Base-by-base conservation (phyloP, 2,888 invertebrate species). In the Leuctra nigra region DNA sequence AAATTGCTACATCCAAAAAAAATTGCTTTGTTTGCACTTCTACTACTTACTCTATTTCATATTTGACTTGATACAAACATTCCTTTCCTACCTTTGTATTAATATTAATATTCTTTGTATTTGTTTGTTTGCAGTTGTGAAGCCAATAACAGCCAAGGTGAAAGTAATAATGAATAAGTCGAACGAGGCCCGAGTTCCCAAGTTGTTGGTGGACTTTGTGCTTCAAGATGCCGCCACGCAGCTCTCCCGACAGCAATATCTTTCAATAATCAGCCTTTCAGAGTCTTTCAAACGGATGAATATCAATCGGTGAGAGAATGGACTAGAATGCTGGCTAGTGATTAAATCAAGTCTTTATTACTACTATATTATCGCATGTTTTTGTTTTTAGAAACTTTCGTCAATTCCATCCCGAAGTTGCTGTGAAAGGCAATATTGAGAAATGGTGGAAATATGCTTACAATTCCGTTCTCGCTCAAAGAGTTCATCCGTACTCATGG, bases 401-500 rank as follows among this genome's bases (percentile, higher is more conserved):
- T 4, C 80, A 81, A 62, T 77, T 80, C 57, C 80, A 80, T 61
- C 85, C 86, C 0, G 75, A 77, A 1, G 73, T 77, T 0, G 76
- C 77, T 0, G 70, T 84, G 1, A 69, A 72, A 24, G 80, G 81
- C 55, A 79, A 84, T 66, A 73, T 76, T 1, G 77, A 75, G 63
- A 76, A 76, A 36, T 90, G 88, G 87, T 90, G 90, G 90, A 77
- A 73, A 36, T 90, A 90, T 68, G 86, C 86, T 0, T 84, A 78
- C 68, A 79, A 79, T 60, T 82, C 83, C 3, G 77, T 87, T 1
- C 66, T 89, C 1, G 84, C 87, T 63, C 84, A 88, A 64, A 75
- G 84, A 25, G 78, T 90, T 1, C 74, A 80, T 20, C 87, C 89
- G 0, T 87, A 83, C 69, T 84, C 86, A 0, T 91, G 89, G 89